Base-by-base conservation (phyloP, 2,113 vertebrate genomes). In the Terrapene triunguis region DNA sequence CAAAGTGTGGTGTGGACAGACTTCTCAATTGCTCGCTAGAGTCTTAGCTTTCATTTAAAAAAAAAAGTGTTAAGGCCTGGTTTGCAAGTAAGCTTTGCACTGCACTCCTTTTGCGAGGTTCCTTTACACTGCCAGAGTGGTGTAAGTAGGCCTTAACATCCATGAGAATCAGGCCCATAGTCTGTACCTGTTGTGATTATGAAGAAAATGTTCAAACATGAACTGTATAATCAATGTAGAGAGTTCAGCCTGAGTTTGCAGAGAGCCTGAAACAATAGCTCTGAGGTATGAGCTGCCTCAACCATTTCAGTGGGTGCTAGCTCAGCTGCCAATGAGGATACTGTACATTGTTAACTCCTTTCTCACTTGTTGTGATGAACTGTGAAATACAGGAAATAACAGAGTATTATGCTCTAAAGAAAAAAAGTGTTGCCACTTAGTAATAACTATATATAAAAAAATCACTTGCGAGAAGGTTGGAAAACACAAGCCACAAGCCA, bases 201-300 rank as follows among this genome's bases (percentile, higher is more conserved):
- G 27, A n/a, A 13, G 12, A 27, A 55, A 50, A 3, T 10, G 5
- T 21, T 55, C 11, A 11, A 6, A 10, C 24, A 0, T 0, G 1
- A 47, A 38, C 59, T 19, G 17, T 62, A 38, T 10, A 10, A 13
- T 32, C 72, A 44, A 24, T 42, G 2, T 1, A 1, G 1, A 48
- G n/a, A 1, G 2, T 10, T 22, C 54, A 6, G 42, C 24, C 25
- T 27, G 24, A 1, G 2, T 69, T 69, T 69, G 32, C 0, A 3
- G 2, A 1, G 25, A 38, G 53, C 25, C 51, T 0, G 0, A 53
- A 53, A 1, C 10, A 3, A 2, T 0, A 16, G 11, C 8, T 2
- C 13, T 69, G 62, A n/a, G 29, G 62, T 69, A 8, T 54, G 53
- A 54, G 53, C 53, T 54, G 53, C 53, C 19, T 54, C 53, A 62